phyloP scores from a whole-genome alignment of 2,113 vertebrate genomes.

The Mystacornis crossleyi region DNA sequence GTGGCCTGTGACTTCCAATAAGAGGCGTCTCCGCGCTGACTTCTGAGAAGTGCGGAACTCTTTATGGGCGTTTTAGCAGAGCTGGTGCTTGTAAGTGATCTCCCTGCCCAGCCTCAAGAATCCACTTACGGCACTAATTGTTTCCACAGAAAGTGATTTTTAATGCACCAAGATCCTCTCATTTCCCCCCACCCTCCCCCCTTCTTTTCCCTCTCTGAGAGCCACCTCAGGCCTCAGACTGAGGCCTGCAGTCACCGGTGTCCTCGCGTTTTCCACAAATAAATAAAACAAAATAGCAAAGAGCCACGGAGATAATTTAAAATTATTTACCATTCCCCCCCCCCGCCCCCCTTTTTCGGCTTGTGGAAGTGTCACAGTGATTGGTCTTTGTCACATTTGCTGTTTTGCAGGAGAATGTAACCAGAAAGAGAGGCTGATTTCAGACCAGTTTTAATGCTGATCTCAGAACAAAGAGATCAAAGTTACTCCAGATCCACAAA shows the following conservation, averaged over 20 bases:
- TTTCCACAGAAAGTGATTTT: slow-evolving; percentile 78
- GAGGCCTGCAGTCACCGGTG: not conserved
- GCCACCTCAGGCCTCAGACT: not conserved
- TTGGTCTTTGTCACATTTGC: not conserved
- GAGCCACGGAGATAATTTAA: not conserved
- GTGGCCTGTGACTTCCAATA: slow-evolving; percentile 75
- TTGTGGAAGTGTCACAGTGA: not conserved
- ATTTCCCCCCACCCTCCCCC: not conserved
- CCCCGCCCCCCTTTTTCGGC: not conserved
- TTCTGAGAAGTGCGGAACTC: slow-evolving; percentile 75
- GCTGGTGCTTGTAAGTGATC: slow-evolving; percentile 76
- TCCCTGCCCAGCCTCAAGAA: slow-evolving; percentile 71
- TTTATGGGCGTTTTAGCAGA: slow-evolving; percentile 74
- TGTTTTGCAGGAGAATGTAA: not conserved
- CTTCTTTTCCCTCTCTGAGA: not conserved
- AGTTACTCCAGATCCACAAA: not conserved
- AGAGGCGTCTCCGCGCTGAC: slow-evolving; percentile 59
- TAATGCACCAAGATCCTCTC: slow-evolving; percentile 71
- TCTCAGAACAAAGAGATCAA: not conserved
- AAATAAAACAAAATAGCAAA: not conserved
- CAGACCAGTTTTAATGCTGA: not conserved
- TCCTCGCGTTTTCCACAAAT: not conserved
- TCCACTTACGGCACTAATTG: slow-evolving; percentile 80
- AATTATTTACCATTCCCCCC: not conserved
- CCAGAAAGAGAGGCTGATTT: not conserved